Conservation (phyloP, 2,888 invertebrate species). For the Dione vanillae region DNA sequence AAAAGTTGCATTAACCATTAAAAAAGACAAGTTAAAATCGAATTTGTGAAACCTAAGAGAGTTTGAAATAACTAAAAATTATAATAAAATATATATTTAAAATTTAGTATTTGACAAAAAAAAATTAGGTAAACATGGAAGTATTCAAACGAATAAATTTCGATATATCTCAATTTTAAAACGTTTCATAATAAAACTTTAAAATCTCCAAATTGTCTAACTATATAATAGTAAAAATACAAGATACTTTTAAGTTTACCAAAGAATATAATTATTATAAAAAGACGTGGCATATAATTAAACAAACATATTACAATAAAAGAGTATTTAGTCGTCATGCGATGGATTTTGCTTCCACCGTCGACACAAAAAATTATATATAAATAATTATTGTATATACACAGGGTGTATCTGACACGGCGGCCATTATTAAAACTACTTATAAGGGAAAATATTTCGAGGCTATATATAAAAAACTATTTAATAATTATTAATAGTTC, state of each 20-base stretch:
- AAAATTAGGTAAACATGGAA: slow-evolving; percentile 21
- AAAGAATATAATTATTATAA: slow-evolving; percentile 8
- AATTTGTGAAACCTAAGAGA: too few relatives aligned
- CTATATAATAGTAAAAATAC: slow-evolving; percentile 15
- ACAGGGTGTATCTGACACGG: too few relatives aligned
- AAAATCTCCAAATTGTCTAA: slow-evolving; percentile 11
- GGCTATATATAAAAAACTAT: too few relatives aligned
- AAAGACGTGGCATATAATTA: background rate
- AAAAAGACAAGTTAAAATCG: too few relatives aligned
- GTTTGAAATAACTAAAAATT: too few relatives aligned
- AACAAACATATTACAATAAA: background rate
- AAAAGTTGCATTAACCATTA: too few relatives aligned
- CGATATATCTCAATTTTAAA: slow-evolving; percentile 7
- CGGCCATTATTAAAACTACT: too few relatives aligned
- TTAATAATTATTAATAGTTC: too few relatives aligned
- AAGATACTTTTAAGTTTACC: slow-evolving; percentile 1
- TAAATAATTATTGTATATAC: background rate
- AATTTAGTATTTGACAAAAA: background rate
- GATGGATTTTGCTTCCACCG: slow-evolving; percentile 9
- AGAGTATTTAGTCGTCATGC: slow-evolving; percentile 6
- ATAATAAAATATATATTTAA: background rate
- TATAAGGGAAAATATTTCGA: too few relatives aligned
- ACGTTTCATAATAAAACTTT: slow-evolving; percentile 16
- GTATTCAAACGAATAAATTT: slow-evolving; percentile 13
- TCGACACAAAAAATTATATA: slow-evolving; percentile 3